These are phyloP conservation scores for Festucalex cinctus DNA, from an alignment of 2,113 vertebrate genomes.

Conservation along the genomic window DNA sequence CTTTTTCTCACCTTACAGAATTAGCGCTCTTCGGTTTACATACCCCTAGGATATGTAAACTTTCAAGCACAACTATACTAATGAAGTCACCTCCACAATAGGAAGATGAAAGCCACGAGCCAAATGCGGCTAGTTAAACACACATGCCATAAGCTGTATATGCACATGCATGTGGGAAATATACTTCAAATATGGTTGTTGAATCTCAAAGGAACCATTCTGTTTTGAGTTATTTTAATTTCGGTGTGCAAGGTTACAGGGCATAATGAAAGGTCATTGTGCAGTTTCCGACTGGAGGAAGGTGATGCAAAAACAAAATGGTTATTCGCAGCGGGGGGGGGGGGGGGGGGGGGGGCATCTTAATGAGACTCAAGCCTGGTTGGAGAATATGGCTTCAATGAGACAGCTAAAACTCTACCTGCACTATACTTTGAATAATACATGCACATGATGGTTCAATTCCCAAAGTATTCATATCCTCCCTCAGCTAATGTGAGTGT, in stretches of 20 bases:
- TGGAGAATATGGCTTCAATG: background rate
- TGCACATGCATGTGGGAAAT: background rate
- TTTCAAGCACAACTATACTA: no score
- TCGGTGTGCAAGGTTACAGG: constrained; percentile 6
- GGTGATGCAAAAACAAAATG: constrained; percentile 1
- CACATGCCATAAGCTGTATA: background rate
- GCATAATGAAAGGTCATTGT: background rate
- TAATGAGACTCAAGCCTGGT: background rate
- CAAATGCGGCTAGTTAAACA: background rate
- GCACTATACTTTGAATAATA: background rate
- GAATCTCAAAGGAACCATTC: constrained; percentile 17
- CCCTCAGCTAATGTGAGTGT: no score
- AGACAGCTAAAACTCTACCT: background rate
- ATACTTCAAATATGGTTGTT: background rate
- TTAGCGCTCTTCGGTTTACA: no score
- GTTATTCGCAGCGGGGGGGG: background rate
- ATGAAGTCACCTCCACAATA: background rate
- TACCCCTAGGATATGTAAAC: no score
- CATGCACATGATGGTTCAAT: background rate
- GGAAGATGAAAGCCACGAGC: background rate
- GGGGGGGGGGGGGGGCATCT: no score
- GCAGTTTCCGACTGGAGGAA: background rate
- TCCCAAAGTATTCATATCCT: background rate
- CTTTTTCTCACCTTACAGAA: no score
- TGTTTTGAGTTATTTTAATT: background rate